Evolutionary conservation across 2,113 vertebrate genomes (phyloP).

Genomic region (Onychorhynchus coronatus): DNA sequence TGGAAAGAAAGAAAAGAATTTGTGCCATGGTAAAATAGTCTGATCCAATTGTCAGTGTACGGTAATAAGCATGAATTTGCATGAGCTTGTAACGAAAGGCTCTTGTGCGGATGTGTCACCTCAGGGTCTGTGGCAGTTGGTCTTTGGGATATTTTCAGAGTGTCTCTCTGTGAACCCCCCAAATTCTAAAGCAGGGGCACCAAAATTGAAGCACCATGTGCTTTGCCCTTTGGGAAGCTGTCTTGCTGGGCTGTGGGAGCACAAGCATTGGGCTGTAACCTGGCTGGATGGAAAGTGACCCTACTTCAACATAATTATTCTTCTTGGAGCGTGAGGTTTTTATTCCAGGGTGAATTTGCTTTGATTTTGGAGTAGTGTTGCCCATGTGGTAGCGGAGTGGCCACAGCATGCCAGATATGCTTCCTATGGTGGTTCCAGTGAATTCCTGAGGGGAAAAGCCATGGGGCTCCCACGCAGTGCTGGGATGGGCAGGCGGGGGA

Average conservation of each 20-base stretch:
- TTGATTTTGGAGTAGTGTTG: neutral
- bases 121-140: neutral
- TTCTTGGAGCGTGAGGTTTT: rapidly evolving
- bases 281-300: neutral
- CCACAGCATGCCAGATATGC: rapidly evolving
- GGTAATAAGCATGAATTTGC: neutral
- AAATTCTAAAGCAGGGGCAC: neutral
- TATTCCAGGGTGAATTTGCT: neutral
- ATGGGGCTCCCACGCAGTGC: rapidly evolving
- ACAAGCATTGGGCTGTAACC: neutral
- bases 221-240: neutral
- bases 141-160: neutral
- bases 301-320: neutral
- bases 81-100: neutral
- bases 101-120: neutral
- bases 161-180: neutral
- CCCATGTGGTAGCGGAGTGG: neutral
- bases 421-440: rapidly evolving
- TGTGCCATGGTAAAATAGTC: neutral
- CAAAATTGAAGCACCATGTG: rapidly evolving
- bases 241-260: rapidly evolving
- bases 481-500: rapidly evolving
- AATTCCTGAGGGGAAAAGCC: neutral
- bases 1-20: neutral
- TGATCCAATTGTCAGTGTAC: neutral